A percentile compares a stretch with the other conserved stretches of the same genome.
These are phyloP conservation scores for Apaloderma vittatum DNA, from an alignment of 2,113 vertebrate genomes.

Conservation along the genomic window DNA sequence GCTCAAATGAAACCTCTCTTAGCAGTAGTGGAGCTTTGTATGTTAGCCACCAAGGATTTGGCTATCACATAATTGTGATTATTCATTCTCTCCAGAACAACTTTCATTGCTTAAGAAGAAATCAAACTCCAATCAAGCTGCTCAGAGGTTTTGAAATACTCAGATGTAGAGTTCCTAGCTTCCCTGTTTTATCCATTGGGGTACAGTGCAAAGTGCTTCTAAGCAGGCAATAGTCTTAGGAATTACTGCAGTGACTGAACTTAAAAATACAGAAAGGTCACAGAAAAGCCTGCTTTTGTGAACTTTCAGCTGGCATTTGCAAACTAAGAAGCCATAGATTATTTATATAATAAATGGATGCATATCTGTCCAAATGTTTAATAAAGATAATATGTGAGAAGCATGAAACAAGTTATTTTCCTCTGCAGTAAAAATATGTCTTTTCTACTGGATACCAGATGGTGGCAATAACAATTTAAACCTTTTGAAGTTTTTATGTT, in stretches of 20 bases:
- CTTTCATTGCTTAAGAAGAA: slow-evolving; percentile 57
- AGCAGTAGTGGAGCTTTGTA: neutral
- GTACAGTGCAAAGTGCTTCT: neutral
- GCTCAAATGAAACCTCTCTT: neutral
- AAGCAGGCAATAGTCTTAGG: slow-evolving; percentile 32
- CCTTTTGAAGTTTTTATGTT: neutral
- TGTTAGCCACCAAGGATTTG: neutral
- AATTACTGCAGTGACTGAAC: slow-evolving; percentile 4
- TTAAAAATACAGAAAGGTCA: slow-evolving; percentile 37
- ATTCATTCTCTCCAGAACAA: slow-evolving; percentile 22
- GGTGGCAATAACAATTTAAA: neutral
- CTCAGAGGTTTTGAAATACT: slow-evolving; percentile 36
- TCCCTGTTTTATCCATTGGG: neutral
- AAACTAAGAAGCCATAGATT: slow-evolving; percentile 41
- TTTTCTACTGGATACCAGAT: neutral
- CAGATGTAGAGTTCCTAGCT: neutral
- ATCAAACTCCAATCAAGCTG: slow-evolving; percentile 43
- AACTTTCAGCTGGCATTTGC: slow-evolving; percentile 34
- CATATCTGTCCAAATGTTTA: slow-evolving; percentile 23
- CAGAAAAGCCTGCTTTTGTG: slow-evolving; percentile 24
- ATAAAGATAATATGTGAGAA: slow-evolving; percentile 53
- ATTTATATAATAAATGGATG: slow-evolving; percentile 38
- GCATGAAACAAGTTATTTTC: slow-evolving; percentile 32
- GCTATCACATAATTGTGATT: neutral
- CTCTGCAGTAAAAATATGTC: slow-evolving; percentile 27